Evolutionary conservation across 2,113 vertebrate genomes (phyloP).

Genomic region (Grallaria varia): DNA sequence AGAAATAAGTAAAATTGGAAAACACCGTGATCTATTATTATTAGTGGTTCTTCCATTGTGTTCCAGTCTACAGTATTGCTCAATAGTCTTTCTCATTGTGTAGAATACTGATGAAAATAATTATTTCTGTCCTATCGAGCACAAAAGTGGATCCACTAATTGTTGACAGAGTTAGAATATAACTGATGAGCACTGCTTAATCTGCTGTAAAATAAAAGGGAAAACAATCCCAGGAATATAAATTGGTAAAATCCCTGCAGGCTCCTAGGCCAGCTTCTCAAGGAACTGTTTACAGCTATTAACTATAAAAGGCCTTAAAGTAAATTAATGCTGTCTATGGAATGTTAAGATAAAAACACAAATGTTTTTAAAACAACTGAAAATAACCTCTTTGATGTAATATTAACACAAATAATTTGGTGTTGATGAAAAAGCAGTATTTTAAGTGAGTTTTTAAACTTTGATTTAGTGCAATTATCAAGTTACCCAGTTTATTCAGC

Average conservation of each 20-base stretch:
- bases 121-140: not conserved
- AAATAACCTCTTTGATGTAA: not conserved
- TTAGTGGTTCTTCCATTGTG: not conserved
- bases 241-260: not conserved
- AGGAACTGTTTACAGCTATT: not conserved
- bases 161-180: not conserved
- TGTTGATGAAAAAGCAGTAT: not conserved
- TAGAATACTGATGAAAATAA: not conserved
- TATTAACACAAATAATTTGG: not conserved
- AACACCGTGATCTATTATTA: not conserved
- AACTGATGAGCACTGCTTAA: not conserved
- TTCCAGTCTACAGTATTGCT: not conserved
- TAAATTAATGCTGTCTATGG: not conserved
- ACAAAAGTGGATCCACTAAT: not conserved
- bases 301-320: not conserved
- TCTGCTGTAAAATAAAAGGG: not conserved
- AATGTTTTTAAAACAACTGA: not conserved
- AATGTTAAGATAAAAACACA: not conserved
- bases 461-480: not conserved
- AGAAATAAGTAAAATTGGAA: slow-evolving; percentile 27
- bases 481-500: not conserved
- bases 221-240: not conserved
- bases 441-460: not conserved
- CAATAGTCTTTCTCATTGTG: not conserved
- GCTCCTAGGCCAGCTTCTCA: not conserved